Evolutionary conservation across 1,140 invertebrate species (phyloP), one percentile per base, ranked within the genome.

Genomic region (Amyelois transitella): DNA sequence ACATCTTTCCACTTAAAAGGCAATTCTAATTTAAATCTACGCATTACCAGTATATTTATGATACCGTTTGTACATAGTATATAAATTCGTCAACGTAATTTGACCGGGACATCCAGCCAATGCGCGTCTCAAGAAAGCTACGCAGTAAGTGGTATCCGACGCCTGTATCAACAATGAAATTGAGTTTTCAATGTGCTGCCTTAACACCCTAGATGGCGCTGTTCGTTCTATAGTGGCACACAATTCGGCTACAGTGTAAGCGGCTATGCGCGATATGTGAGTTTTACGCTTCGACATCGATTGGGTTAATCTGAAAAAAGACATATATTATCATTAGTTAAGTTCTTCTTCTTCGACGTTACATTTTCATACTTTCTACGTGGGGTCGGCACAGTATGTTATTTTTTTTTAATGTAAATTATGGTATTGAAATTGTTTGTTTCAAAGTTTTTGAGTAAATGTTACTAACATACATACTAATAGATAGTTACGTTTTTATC

Each of bases 41-140:
- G 85, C 66, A 62, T 83, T 88, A 4, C 82, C 85, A 49, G 76
- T 72, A 69, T 88, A 88, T 56, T 88, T 88, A 79, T 88, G 75
- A 44, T 86, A 86, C 49, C 77, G 69, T 53, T 85, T 88, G 62
- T 86, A 88, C 69, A 76, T 69, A 10, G 77, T 72, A 51, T 82
- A 82, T 68, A 83, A 68, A 43, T 85, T 82, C 4, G 69, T 75
- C 61, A 86, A 64, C 0, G 83, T 81, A 59, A 72, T 75, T 52
- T 84, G 80, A 0, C 81, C 80, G 0, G 74, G 44, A 0, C 62
- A 53, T 0, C 77, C 78, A 0, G 78, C 81, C 5, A 86, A 28
- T 0, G 76, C 73, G 6, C 85, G 50, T 43, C 74, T 65, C 18
- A 88, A 45, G 67, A 86, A 88, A 0, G 81, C 69, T 70, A 77